Base-by-base conservation (phyloP, 2,888 invertebrate genomes). In the Eupsilia transversa region DNA sequence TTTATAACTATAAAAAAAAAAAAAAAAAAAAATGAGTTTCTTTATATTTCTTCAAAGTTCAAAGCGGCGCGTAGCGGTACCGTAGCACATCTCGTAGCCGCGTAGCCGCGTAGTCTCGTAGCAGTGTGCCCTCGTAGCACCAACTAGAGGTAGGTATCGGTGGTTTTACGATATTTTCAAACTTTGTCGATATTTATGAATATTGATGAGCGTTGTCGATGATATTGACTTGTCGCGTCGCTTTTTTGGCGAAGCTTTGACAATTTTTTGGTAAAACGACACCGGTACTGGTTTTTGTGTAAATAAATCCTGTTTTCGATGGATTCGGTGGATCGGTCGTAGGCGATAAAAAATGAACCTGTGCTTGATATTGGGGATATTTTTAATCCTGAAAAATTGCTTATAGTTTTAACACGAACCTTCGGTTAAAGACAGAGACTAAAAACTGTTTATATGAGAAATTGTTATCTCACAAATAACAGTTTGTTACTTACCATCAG, bases 141-240 rank as follows among this genome's bases (percentile, higher is more conserved):
- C 38, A 33, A 70, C 70, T 57, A 82, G 49, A 59, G 74, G 54
- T 78, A 49, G 30, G 38, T 73, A 56, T 73, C 46, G 14, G 59
- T 75, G n/a, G n/a, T 82, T 82, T 79, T 75, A 72, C 60, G 66
- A 79, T 79, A 68, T 83, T 82, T 73, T 83, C 60, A 67, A 82
- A 83, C 30, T 79, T 75, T 72, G 61, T 69, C 72, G 49, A 74
- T 83, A 64, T 82, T 67, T 79, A 83, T 83, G 83, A 83, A 82
- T 82, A 82, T 82, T 83, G 83, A 82, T 82, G 82, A 83, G 83
- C 10, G 66, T 79, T 79, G 60, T 79, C 72, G 79, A 64, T 70
- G 79, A 64, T 83, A 75, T 71, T 71, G 79, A 73, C 72, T 73
- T 68, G 60, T 65, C 35, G 23, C n/a, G 52, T 72, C 63, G 46